Base-by-base conservation (phyloP, 1,140 invertebrate genomes). In the Aphidius gifuensis region DNA sequence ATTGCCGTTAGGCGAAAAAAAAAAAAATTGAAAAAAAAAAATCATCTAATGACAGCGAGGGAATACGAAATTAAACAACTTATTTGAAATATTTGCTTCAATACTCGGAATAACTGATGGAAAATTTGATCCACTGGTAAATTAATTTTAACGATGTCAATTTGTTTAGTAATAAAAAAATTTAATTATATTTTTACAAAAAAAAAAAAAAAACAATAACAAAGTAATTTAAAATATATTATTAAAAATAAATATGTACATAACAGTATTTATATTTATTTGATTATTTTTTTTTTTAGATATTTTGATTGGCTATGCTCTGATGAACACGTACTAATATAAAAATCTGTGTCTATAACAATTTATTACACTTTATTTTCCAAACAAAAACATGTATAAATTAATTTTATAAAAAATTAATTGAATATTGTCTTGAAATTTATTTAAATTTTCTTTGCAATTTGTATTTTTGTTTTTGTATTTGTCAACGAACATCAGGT, bases 1-100 rank as follows among this genome's bases (percentile, higher is more conserved):
- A 61, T 60, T 44, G 44, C 60, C 60, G 60, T 61, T 61, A 61
- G 51, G 51, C 43, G 50, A 53, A 53, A 53, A 53, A 32, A 39
- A 38, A 53, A 38, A 23, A 32, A 53, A 32, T 58, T 23, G 46
- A 58, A 58, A 57, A 57, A 58, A 23, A 58, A 57, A 45, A 46
- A 46, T 11, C 21, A 58, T 9, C 54, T 56, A 56, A 56, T 32
- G 23, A 32, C 23, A 32, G 23, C 23, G 4, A 32, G 4, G 4
- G 4, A 32, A 32, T 32, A 32, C 4, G 4, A 32, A 32, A 32
- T 32, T 32, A 32, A 32, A 32, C 23, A 32, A 32, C 23, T 32
- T 16, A 16, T 16, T 16, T 3, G 23, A 32, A 32, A 32, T 32
- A 32, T 32, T 32, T 32, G 23, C 23, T 4, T 32, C 23, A 32